Evolutionary conservation across 2,113 vertebrate species (phyloP).

Genomic region (Prionailurus bengalensis): DNA sequence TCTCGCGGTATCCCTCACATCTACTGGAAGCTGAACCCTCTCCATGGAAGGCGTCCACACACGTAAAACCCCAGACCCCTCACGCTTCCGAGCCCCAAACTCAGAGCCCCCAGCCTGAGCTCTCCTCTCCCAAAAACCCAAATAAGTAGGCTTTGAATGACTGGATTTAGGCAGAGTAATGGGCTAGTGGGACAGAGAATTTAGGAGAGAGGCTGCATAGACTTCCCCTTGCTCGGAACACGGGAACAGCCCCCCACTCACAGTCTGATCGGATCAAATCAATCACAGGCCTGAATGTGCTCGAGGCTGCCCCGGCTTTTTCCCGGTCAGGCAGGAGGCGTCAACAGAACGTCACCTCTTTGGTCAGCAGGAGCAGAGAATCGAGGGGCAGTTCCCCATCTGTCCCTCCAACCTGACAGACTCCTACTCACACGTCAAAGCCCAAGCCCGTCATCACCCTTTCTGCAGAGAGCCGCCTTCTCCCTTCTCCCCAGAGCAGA

Average conservation of each 20-base stretch:
- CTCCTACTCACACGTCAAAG: neutral
- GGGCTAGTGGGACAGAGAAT: neutral
- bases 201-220: neutral
- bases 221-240: neutral
- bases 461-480: neutral
- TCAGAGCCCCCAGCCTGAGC: neutral
- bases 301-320: neutral
- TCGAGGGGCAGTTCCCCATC: neutral
- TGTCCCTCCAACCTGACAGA: neutral
- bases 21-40: neutral
- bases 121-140: neutral
- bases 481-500: neutral
- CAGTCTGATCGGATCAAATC: neutral
- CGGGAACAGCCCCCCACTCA: neutral
- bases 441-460: neutral
- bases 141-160: neutral
- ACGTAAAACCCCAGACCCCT: neutral
- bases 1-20: too few relatives aligned
- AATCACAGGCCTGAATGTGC: neutral
- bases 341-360: neutral
- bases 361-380: neutral
- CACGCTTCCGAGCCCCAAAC: neutral
- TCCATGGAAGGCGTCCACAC: rapidly evolving
- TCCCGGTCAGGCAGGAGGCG: neutral
- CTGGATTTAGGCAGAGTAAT: neutral